These are phyloP conservation scores for Triplophysa dalaica DNA, from an alignment of 2,113 vertebrate species.

Conservation along the genomic window DNA sequence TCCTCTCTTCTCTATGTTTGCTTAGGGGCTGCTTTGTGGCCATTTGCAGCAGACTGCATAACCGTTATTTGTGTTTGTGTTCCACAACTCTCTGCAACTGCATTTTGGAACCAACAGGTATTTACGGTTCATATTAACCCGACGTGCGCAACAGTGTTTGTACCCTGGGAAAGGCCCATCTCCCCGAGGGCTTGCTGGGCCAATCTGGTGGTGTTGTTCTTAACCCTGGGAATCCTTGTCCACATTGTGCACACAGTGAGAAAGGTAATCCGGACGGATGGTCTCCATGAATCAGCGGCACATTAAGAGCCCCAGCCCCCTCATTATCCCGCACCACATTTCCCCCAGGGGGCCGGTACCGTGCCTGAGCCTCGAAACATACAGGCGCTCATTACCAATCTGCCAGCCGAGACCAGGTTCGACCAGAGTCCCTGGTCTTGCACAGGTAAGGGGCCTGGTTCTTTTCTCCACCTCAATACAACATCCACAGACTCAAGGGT, in stretches of 20 bases:
- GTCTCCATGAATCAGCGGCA: conserved; percentile 87
- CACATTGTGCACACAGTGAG: conserved; percentile 83
- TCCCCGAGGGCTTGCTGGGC: conserved; percentile 79
- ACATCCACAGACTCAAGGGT: conserved; percentile 43
- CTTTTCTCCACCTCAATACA: conserved; percentile 51
- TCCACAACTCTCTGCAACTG: conserved; percentile 36
- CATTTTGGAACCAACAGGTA: conserved; percentile 53
- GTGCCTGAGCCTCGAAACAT: conserved; percentile 81
- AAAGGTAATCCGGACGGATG: conserved; percentile 85
- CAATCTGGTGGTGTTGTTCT: conserved; percentile 82
- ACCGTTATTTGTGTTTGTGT: conserved; percentile 47
- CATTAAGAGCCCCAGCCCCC: conserved; percentile 82
- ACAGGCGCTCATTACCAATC: conserved; percentile 87
- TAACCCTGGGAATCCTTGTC: conserved; percentile 81
- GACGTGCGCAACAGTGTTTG: conserved; percentile 52
- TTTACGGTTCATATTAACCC: conserved; percentile 52
- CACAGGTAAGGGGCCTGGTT: conserved; percentile 83
- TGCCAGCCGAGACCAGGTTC: conserved; percentile 80
- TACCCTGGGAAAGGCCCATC: conserved; percentile 55
- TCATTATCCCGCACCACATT: conserved; percentile 84
- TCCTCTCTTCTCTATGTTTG: background rate
- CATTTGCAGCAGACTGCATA: conserved; percentile 4
- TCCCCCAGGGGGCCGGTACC: conserved; percentile 81
- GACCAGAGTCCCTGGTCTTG: conserved; percentile 82
- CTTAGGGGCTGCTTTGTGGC: background rate